phyloP scores from a whole-genome alignment of 1,140 invertebrate genomes.

The Brachionus manjavacas region DNA sequence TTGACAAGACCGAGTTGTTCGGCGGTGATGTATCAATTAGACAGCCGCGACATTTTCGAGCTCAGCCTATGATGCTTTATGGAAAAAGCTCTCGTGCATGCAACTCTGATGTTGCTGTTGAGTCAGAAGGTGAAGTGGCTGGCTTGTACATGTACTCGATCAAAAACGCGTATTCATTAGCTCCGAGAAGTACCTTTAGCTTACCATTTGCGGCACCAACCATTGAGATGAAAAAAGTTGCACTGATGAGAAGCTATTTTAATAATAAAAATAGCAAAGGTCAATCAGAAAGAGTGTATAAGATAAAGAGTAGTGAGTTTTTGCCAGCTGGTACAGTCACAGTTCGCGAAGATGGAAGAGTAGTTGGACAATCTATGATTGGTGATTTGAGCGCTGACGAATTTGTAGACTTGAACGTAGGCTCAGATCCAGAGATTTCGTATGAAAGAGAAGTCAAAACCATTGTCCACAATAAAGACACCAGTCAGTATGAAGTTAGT shows the following conservation, averaged over 20 bases:
- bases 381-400: background rate
- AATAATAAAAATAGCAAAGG: background rate
- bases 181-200: background rate
- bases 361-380: constrained; percentile 18
- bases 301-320: constrained; percentile 8
- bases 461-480: background rate
- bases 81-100: too few relatives aligned
- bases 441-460: constrained; percentile 25
- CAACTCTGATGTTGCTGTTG: background rate
- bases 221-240: background rate
- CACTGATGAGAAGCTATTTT: background rate
- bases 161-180: background rate
- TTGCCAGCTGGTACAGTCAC: constrained; percentile 16
- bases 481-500: background rate
- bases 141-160: constrained; percentile 26
- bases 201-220: constrained; percentile 19
- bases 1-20: constrained; percentile 17
- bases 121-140: constrained; percentile 29
- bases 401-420: background rate
- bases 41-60: background rate
- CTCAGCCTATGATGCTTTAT: background rate
- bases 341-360: constrained; percentile 30
- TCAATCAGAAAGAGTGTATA: constrained; percentile 14
- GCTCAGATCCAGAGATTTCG: background rate
- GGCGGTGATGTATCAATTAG: constrained; percentile 14